Conservation (phyloP, 1,140 invertebrate genomes). For the Hyles euphorbiae region DNA sequence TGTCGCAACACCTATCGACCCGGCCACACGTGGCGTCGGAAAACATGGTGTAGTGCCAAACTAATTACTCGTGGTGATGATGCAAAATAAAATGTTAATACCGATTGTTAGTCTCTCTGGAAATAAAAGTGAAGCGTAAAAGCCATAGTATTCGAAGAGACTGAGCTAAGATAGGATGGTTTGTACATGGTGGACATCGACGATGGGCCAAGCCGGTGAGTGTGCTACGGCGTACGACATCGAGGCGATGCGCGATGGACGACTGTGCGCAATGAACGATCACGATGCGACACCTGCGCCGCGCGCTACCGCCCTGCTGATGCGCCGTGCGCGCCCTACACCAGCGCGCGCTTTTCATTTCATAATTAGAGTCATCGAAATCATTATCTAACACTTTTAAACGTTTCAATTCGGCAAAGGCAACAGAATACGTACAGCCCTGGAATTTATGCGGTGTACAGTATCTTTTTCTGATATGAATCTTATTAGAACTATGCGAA, state of each 20-base stretch:
- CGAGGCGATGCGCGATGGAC: constrained; percentile 57
- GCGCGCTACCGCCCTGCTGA: constrained; percentile 42
- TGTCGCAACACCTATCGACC: too few relatives aligned
- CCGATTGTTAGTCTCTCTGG: constrained; percentile 56
- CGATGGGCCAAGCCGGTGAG: constrained; percentile 69
- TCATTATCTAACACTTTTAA: too few relatives aligned
- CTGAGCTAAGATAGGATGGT: constrained; percentile 9
- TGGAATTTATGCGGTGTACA: too few relatives aligned
- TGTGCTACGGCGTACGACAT: constrained; percentile 64
- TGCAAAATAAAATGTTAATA: constrained; percentile 59
- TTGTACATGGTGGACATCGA: constrained; percentile 69
- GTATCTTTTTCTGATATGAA: too few relatives aligned
- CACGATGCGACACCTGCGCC: constrained; percentile 46
- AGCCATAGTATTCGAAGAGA: constrained; percentile 52
- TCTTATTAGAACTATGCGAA: too few relatives aligned
- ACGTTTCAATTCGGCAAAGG: too few relatives aligned
- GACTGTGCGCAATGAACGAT: constrained; percentile 50
- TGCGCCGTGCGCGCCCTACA: not conserved
- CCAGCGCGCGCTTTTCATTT: too few relatives aligned
- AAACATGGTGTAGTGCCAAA: too few relatives aligned
- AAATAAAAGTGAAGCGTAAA: constrained; percentile 65
- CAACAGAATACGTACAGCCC: too few relatives aligned
- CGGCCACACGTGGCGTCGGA: too few relatives aligned
- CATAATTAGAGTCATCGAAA: too few relatives aligned
- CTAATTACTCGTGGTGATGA: constrained; percentile 18